A percentile compares a stretch with the other conserved stretches of the same genome.
These are phyloP conservation scores for Drosophila mauritiana DNA, from an alignment of 1,140 invertebrate species.

Conservation along the genomic window DNA sequence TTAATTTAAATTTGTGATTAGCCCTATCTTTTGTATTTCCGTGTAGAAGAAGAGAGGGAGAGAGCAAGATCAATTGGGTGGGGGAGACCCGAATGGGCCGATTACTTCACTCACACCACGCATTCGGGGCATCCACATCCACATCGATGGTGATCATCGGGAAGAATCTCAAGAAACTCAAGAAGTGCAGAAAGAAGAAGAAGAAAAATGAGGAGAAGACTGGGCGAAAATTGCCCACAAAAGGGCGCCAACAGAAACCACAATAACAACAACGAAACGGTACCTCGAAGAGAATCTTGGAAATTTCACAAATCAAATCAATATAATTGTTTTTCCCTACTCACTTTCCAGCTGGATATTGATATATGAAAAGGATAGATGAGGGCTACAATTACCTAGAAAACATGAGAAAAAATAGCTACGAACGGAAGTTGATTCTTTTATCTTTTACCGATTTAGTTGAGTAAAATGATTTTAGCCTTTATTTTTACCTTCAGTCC, in stretches of 20 bases:
- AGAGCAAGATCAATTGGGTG: slow-evolving; percentile 7
- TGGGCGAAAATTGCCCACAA: slow-evolving; percentile 70
- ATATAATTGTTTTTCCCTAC: slow-evolving; percentile 64
- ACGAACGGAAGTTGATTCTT: slow-evolving; percentile 61
- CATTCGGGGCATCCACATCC: slow-evolving; percentile 30
- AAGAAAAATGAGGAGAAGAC: slow-evolving; percentile 13
- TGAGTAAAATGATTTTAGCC: slow-evolving; percentile 5
- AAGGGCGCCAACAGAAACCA: slow-evolving; percentile 69
- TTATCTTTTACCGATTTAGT: slow-evolving; percentile 47
- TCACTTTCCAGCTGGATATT: slow-evolving; percentile 35
- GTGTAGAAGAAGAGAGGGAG: slow-evolving; percentile 7
- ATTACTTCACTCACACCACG: slow-evolving; percentile 75
- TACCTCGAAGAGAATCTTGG: slow-evolving; percentile 44
- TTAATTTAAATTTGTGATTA: too few relatives aligned
- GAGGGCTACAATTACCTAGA: slow-evolving; percentile 17
- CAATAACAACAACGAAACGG: slow-evolving; percentile 53
- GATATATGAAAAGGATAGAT: slow-evolving; percentile 19
- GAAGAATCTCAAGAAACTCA: slow-evolving; percentile 39
- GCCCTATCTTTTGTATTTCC: background rate
- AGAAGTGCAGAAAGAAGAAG: slow-evolving; percentile 21
- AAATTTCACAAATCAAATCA: slow-evolving; percentile 77
- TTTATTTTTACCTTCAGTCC: slow-evolving; percentile 1
- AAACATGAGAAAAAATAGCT: slow-evolving; percentile 32
- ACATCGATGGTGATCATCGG: slow-evolving; percentile 67
- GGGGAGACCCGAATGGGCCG: slow-evolving; percentile 50